Evolutionary conservation across 2,888 invertebrate genomes (phyloP), one percentile per base, ranked within the genome.

Genomic region (Panzeria rudis): DNA sequence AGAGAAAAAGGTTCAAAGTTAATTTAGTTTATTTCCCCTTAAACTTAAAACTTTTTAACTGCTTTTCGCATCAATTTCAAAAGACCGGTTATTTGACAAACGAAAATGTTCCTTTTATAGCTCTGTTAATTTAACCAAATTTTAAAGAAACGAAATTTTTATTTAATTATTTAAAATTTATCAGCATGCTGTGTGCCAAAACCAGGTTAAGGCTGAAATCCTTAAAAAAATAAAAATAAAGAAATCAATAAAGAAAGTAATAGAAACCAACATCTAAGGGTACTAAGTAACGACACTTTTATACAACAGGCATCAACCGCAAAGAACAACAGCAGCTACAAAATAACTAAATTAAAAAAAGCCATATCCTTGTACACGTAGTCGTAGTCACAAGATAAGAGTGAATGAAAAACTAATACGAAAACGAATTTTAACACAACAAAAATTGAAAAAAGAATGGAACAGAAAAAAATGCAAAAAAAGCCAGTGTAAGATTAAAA

Each of bases 121-220:
- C 50, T 38, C 11, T 41, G 6, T 41, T 56, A 50, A 61, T 38
- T 78, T 69, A 35, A 69, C 52, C 17, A 62, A 62, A 41, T 64
- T 56, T 52, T 35, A 32, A 29, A 29, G 23, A 29, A 72, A 56
- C 13, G 15, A 25, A 52, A 47, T 35, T 78, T 29, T 44, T 32
- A 71, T 79, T 72, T 50, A 72, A 72, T 79, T 47, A 56, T 72
- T 64, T 52, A 64, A 56, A 25, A 64, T 50, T 17, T 59, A 54
- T 56, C 32, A 64, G 32, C 62, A 52, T 66, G 23, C 20, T 54
- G 25, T 41, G 52, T 52, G 52, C 77, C 35, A 56, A 71, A 82
- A 85, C 59, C 85, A 85, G 81, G 85, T 82, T 81, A 85, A 85
- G 85, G 85, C 62, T 78, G 75, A 78, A 76, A 62, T 41, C 11